These are phyloP conservation scores for Rhynchonycteris naso DNA, from an alignment of 2,797 vertebrate genomes.

Conservation along the genomic window DNA sequence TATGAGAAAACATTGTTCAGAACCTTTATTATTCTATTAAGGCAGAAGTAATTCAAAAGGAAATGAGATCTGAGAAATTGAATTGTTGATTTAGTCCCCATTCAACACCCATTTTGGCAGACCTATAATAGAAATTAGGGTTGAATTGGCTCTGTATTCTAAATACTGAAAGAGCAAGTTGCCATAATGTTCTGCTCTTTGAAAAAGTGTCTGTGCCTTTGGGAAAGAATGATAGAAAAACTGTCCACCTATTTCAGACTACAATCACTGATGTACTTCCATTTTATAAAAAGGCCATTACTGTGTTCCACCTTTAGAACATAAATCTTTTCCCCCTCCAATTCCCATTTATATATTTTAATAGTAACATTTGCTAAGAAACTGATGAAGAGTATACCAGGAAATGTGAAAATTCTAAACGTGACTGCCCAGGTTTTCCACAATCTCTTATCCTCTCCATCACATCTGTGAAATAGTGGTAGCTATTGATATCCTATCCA, in stretches of 20 bases:
- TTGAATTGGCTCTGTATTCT: neutral
- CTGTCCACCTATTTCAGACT: neutral
- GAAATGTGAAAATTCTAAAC: neutral
- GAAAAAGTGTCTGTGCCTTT: neutral
- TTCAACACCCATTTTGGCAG: neutral
- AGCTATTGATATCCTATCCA: neutral
- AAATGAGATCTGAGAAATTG: conserved; percentile 15
- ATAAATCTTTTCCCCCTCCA: neutral
- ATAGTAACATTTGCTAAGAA: neutral
- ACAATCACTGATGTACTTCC: neutral
- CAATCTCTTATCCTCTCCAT: neutral
- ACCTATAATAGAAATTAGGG: neutral
- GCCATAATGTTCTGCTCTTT: neutral
- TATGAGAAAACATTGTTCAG: conserved; percentile 5
- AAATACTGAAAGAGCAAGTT: conserved; percentile 8
- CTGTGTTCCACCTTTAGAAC: neutral
- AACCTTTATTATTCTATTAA: neutral
- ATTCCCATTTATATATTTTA: neutral
- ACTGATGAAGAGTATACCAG: neutral
- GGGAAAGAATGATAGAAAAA: neutral
- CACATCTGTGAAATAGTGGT: neutral
- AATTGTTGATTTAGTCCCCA: neutral
- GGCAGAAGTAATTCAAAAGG: conserved; percentile 12
- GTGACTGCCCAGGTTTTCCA: neutral
- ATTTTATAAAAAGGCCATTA: neutral